These are phyloP conservation scores for Myxocyprinus asiaticus DNA, from an alignment of 2,113 vertebrate species.

Conservation along the genomic window DNA sequence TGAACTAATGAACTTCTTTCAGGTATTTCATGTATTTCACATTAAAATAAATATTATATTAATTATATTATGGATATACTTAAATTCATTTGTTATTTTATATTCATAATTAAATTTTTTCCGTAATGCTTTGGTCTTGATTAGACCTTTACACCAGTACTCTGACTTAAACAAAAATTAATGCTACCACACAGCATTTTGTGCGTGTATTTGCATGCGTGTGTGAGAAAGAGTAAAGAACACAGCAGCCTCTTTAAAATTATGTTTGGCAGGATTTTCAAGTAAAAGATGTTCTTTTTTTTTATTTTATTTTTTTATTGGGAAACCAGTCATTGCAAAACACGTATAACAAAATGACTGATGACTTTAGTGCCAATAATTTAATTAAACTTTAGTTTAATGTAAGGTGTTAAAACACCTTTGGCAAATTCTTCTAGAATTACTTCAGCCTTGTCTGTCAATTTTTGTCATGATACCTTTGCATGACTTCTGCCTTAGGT, in stretches of 20 bases:
- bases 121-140: no score
- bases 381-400: conserved; percentile 3
- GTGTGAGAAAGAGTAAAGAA: no score
- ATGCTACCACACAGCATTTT: no score
- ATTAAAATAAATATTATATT: not conserved
- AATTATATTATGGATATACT: no score
- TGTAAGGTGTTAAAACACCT: not conserved
- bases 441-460: conserved; percentile 1
- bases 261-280: no score
- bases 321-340: not conserved
- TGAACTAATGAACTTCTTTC: not conserved
- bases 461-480: not conserved
- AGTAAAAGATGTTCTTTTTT: no score
- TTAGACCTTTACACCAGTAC: no score
- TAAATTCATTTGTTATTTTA: no score
- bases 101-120: no score
- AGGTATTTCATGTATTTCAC: not conserved
- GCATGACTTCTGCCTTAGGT: not conserved
- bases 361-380: not conserved
- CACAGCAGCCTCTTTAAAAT: no score
- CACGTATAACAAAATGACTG: not conserved
- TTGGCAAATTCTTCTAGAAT: conserved; percentile 9
- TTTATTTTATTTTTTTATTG: not conserved
- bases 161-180: not conserved
- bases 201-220: no score